Base-by-base conservation (phyloP, 2,888 invertebrate species). In the Eupeodes latifasciatus region DNA sequence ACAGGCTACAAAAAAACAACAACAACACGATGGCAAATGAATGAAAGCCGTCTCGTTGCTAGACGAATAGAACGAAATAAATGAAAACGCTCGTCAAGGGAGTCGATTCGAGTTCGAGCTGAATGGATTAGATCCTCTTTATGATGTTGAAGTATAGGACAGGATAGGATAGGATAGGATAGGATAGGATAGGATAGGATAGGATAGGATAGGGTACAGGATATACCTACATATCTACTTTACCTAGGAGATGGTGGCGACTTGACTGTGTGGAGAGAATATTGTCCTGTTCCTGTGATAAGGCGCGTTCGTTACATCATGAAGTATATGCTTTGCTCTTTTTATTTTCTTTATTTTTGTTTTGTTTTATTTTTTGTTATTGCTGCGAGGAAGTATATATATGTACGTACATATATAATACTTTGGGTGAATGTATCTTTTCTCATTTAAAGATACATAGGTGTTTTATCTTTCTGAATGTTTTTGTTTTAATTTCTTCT, bases 221-320 rank as follows among this genome's bases (percentile, higher is more conserved):
- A 27, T 27, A 27, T 27, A 27, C 27, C 27, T 27, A 27, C 27
- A 27, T 27, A 27, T 27, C 27, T 27, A 27, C 27, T 2, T 27
- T 40, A 40, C 5, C 40, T 40, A 27, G 40, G 40, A 4, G 64
- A 27, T 47, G 78, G 49, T 27, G 62, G 66, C 57, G 57, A 61
- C 59, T 7, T 9, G 40, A 40, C 3, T 40, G 9, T 40, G 9
- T 27, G 40, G 40, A 79, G 59, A 59, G 79, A 80, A 83, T 84
- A 83, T 87, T 72, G 76, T 83, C 80, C 84, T 84, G 66, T 80
- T 83, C 72, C 76, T 84, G 72, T 81, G 84, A 87, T 87, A 87
- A 84, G 76, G 80, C 62, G 79, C 83, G 79, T 87, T 87, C 80
- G 80, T 84, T 87, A 87, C 83, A 76, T 87, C 66, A 80, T 87